phyloP scores from a whole-genome alignment of 1,140 invertebrate genomes.

The Colletes gigas region DNA sequence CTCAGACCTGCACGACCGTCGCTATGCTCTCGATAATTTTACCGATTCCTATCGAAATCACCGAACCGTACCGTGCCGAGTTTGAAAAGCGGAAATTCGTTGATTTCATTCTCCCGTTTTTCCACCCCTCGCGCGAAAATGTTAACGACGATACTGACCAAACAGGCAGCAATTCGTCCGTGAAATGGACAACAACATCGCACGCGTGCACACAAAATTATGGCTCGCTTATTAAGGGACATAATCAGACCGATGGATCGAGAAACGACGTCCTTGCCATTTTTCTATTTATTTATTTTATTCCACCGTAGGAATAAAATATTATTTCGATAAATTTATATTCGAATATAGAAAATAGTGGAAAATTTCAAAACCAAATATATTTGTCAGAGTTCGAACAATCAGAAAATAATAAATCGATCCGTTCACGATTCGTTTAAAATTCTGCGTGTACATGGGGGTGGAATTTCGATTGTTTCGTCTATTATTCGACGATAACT shows the following conservation, averaged over 20 bases:
- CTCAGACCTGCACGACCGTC: slow-evolving; percentile 28
- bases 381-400: not conserved
- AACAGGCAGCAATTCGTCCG: not conserved
- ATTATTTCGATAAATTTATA: too few relatives aligned
- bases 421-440: not conserved
- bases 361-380: too few relatives aligned
- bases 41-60: slow-evolving; percentile 61
- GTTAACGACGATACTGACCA: not conserved
- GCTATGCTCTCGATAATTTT: slow-evolving; percentile 59
- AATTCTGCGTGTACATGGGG: not conserved
- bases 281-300: too few relatives aligned
- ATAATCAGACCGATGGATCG: too few relatives aligned
- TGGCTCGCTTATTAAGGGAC: not conserved
- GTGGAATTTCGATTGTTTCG: slow-evolving; percentile 45
- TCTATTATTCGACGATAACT: slow-evolving; percentile 54
- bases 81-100: slow-evolving; percentile 52
- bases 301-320: too few relatives aligned
- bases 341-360: too few relatives aligned
- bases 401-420: not conserved
- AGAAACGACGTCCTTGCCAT: too few relatives aligned
- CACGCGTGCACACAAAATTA: not conserved
- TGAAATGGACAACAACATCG: slow-evolving; percentile 3
- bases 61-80: slow-evolving; percentile 10
- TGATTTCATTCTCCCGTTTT: slow-evolving; percentile 43
- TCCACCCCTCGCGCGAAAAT: not conserved